Base-by-base conservation (phyloP, 30 jellyfish, hydroid and myxozoan genomes). In the Clytia hemisphaerica region DNA sequence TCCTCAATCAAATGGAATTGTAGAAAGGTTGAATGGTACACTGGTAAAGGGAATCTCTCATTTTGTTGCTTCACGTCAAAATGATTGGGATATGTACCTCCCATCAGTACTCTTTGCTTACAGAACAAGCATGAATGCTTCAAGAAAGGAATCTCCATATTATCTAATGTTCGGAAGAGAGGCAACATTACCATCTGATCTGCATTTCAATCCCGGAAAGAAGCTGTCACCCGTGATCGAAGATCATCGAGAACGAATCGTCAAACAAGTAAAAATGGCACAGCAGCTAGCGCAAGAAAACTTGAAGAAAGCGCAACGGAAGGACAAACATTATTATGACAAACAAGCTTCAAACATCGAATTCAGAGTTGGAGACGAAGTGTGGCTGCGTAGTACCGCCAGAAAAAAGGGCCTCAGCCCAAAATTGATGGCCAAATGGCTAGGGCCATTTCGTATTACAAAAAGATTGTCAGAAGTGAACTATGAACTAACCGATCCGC, bases 141-240 rank as follows among this genome's bases (percentile, higher is more conserved):
- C 94, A n/a, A 74, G 92, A 19, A 62, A 62, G 30, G 85, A 85
- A n/a, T 50, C 94, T 14, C 96, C 92, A 2, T n/a, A n/a, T n/a
- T n/a, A n/a, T n/a, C n/a, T n/a, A n/a, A n/a, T n/a, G n/a, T n/a
- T n/a, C n/a, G n/a, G n/a, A n/a, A n/a, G n/a, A n/a, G n/a, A n/a
- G n/a, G n/a, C n/a, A n/a, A n/a, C n/a, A n/a, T n/a, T n/a, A n/a
- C n/a, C n/a, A n/a, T n/a, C n/a, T n/a, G n/a, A n/a, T n/a, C n/a
- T n/a, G n/a, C n/a, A n/a, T n/a, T n/a, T n/a, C n/a, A n/a, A n/a
- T n/a, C n/a, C n/a, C n/a, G n/a, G n/a, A n/a, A n/a, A n/a, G n/a
- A n/a, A n/a, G n/a, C n/a, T n/a, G n/a, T n/a, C n/a, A n/a, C n/a
- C n/a, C n/a, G n/a, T n/a, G n/a, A n/a, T n/a, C n/a, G n/a, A n/a